A percentile compares a stretch with the other conserved stretches of the same genome.
Evolutionary conservation across 2,888 invertebrate genomes (phyloP).

Genomic region (Boloria euphrosyne): DNA sequence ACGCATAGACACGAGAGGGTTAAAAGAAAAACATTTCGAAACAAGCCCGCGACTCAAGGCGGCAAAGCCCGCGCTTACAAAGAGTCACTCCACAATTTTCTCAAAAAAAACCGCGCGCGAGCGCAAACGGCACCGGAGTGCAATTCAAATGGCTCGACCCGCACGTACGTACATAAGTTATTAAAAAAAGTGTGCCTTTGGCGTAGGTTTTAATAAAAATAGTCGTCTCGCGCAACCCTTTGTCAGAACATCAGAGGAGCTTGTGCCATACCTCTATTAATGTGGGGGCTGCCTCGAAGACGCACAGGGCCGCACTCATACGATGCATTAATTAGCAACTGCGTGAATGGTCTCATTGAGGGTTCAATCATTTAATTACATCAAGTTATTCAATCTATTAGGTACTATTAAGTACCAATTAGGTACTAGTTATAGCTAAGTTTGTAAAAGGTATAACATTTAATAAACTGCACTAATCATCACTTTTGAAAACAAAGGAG

Average conservation of each 20-base stretch:
- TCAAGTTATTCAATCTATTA: background rate
- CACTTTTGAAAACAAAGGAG: constrained; percentile 6
- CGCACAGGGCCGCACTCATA: constrained; percentile 62
- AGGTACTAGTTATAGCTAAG: background rate
- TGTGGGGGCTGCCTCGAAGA: constrained; percentile 71
- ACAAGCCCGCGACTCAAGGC: constrained; percentile 60
- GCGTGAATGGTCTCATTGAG: constrained; percentile 5
- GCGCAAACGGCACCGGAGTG: constrained; percentile 59
- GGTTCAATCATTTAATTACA: background rate
- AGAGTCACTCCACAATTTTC: constrained; percentile 71
- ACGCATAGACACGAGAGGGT: constrained; percentile 40
- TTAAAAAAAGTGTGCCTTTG: constrained; percentile 80
- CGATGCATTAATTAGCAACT: constrained; percentile 49
- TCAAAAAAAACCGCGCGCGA: constrained; percentile 62
- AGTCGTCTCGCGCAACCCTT: constrained; percentile 77
- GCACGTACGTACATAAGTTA: constrained; percentile 76
- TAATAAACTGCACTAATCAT: background rate
- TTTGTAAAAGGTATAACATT: background rate
- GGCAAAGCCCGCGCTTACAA: constrained; percentile 62
- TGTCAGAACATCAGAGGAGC: constrained; percentile 77
- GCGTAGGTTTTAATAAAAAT: constrained; percentile 81
- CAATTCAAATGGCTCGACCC: constrained; percentile 60
- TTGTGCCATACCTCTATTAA: constrained; percentile 72
- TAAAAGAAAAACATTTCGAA: constrained; percentile 48
- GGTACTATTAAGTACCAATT: background rate